Conservation (phyloP, 2,113 vertebrate genomes). For the Acanthisitta chloris region DNA sequence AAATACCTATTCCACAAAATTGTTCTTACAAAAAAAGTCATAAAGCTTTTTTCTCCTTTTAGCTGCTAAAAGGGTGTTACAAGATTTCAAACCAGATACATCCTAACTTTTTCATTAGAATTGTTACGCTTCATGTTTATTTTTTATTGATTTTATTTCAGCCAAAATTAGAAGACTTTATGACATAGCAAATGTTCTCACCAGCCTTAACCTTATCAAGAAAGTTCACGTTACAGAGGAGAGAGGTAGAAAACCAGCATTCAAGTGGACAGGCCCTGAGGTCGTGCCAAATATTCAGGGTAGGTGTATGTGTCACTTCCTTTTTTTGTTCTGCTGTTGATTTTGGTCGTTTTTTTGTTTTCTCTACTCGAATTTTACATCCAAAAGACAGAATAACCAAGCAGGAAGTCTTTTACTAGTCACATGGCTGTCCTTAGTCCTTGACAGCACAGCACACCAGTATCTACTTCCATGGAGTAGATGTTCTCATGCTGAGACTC, state of each 20-base stretch:
- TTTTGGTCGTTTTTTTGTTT: background rate
- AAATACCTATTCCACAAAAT: background rate
- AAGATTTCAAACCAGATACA: background rate
- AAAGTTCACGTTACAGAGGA: slow-evolving; percentile 93
- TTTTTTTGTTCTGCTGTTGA: background rate
- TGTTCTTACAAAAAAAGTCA: background rate
- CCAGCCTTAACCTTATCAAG: slow-evolving; percentile 92
- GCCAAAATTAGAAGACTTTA: slow-evolving; percentile 95
- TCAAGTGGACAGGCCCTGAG: slow-evolving; percentile 91
- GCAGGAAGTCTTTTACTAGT: background rate
- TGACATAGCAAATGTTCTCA: slow-evolving; percentile 95
- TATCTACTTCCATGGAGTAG: background rate
- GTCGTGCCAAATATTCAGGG: slow-evolving; percentile 76
- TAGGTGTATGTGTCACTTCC: slow-evolving; percentile 49
- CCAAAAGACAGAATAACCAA: background rate
- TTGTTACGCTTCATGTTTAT: background rate
- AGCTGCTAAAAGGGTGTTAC: background rate
- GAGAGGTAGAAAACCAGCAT: slow-evolving; percentile 93
- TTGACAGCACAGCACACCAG: background rate
- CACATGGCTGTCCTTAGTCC: background rate
- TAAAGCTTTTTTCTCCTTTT: background rate
- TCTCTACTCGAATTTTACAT: background rate
- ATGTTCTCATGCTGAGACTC: background rate
- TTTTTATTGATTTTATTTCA: slow-evolving; percentile 55
- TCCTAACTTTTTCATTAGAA: background rate